phyloP scores from a whole-genome alignment of 37 sponge, comb jelly and placozoan genomes.

The Corticium candelabrum region DNA sequence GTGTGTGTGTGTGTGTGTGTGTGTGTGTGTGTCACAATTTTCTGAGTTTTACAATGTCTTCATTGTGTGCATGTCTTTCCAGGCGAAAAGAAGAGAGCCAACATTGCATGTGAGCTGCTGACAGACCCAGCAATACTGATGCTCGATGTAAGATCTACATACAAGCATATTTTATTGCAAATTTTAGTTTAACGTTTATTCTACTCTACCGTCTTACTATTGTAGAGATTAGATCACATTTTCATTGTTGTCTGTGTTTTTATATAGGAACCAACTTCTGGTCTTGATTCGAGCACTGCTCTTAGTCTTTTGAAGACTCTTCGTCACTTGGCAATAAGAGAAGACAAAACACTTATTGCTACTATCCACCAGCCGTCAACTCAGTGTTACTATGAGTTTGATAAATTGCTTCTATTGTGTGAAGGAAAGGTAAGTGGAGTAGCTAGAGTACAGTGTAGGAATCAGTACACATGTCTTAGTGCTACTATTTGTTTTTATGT shows the following conservation, averaged over 20 bases:
- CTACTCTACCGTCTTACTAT: no score
- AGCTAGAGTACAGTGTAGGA: no score
- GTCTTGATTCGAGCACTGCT: slow-evolving; percentile 73
- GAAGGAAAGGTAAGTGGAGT: slow-evolving; percentile 56
- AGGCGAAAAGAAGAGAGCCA: slow-evolving; percentile 79
- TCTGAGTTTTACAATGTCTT: no score
- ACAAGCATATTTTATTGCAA: no score
- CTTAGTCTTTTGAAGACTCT: slow-evolving; percentile 37
- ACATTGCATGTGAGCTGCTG: slow-evolving; percentile 75
- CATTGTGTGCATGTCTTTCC: neutral
- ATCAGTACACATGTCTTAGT: no score
- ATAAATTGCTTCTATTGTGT: slow-evolving; percentile 53
- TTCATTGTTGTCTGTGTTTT: neutral
- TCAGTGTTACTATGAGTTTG: slow-evolving; percentile 66
- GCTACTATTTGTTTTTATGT: no score
- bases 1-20: slow-evolving; percentile 5
- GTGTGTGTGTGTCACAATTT: neutral
- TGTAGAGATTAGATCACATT: neutral
- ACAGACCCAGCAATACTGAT: slow-evolving; percentile 57
- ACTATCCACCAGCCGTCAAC: slow-evolving; percentile 81
- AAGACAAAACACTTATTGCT: slow-evolving; percentile 42
- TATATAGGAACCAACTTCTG: slow-evolving; percentile 77
- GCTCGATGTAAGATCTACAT: slow-evolving; percentile 45
- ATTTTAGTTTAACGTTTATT: no score
- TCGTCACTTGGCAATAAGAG: slow-evolving; percentile 26